Evolutionary conservation across 1,140 invertebrate genomes (phyloP).

Genomic region (Drosophila nannoptera): DNA sequence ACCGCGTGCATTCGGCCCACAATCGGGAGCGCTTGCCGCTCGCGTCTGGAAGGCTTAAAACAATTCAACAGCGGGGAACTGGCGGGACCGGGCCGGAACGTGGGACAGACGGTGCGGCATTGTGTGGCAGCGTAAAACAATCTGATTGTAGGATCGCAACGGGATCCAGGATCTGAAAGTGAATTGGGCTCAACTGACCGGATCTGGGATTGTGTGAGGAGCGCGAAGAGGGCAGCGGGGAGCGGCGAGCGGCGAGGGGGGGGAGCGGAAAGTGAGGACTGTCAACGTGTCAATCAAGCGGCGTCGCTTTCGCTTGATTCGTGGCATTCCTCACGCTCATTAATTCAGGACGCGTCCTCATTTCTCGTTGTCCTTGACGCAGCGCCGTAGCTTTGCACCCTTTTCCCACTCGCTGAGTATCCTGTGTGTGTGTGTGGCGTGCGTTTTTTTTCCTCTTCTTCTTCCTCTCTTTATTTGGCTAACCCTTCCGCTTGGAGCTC

Average conservation of each 20-base stretch:
- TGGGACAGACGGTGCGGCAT: neutral
- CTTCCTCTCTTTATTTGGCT: neutral
- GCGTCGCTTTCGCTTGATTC: constrained; percentile 16
- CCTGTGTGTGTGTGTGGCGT: neutral
- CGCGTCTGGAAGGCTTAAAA: constrained; percentile 42
- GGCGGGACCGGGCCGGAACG: neutral
- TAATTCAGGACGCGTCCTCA: constrained; percentile 45
- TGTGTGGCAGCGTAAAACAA: constrained; percentile 30
- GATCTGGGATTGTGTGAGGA: constrained; percentile 23
- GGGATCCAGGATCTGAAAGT: constrained; percentile 36
- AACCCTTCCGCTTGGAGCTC: constrained; percentile 42
- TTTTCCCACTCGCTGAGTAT: constrained; percentile 17
- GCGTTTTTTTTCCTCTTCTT: neutral
- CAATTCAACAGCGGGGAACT: constrained; percentile 51
- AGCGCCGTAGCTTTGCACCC: constrained; percentile 33
- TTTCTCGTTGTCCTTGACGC: constrained; percentile 45
- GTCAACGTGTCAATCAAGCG: constrained; percentile 59
- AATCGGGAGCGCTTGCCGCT: too few relatives aligned
- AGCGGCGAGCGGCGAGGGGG: constrained; percentile 6
- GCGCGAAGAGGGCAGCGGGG: constrained; percentile 20
- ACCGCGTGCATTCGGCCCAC: neutral
- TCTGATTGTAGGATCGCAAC: constrained; percentile 39
- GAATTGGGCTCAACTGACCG: constrained; percentile 30
- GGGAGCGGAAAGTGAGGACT: constrained; percentile 30
- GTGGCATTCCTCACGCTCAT: constrained; percentile 32